Percentiles rank a stretch among this genome's conserved stretches.
Evolutionary conservation across 2,113 vertebrate species (phyloP).

Genomic region (Phyllostomus hastatus): DNA sequence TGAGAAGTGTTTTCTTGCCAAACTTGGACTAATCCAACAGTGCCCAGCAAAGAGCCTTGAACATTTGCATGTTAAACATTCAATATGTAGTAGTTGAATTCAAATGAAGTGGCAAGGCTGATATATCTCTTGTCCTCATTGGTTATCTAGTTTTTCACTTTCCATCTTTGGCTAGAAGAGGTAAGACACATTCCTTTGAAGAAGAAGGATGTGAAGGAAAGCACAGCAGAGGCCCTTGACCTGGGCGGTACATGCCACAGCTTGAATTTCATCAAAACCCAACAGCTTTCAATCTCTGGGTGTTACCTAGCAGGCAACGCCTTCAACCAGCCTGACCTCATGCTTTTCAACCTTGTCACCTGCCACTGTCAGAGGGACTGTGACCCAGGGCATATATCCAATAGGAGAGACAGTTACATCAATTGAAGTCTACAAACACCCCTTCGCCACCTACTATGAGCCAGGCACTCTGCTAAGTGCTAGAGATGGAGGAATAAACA

Average conservation of each 20-base stretch:
- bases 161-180: not conserved
- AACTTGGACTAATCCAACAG: not conserved
- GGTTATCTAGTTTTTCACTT: not conserved
- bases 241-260: not conserved
- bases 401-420: not conserved
- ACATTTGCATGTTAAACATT: not conserved
- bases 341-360: slow-evolving; percentile 50
- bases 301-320: not conserved
- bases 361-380: not conserved
- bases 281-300: slow-evolving; percentile 35
- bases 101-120: not conserved
- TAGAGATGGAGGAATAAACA: not conserved
- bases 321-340: slow-evolving; percentile 36
- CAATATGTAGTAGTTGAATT: not conserved
- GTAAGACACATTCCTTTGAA: not conserved
- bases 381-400: not conserved
- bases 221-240: not conserved
- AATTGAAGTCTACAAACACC: not conserved
- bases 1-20: not conserved
- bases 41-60: not conserved
- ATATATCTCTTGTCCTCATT: not conserved
- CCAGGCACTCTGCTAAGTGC: not conserved
- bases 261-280: not conserved
- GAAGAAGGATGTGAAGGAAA: not conserved
- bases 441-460: not conserved